A percentile compares a stretch with the other conserved stretches of the same genome.
Evolutionary conservation across 1,140 invertebrate genomes (phyloP).

Genomic region (Lepidotrigona ventralis): DNA sequence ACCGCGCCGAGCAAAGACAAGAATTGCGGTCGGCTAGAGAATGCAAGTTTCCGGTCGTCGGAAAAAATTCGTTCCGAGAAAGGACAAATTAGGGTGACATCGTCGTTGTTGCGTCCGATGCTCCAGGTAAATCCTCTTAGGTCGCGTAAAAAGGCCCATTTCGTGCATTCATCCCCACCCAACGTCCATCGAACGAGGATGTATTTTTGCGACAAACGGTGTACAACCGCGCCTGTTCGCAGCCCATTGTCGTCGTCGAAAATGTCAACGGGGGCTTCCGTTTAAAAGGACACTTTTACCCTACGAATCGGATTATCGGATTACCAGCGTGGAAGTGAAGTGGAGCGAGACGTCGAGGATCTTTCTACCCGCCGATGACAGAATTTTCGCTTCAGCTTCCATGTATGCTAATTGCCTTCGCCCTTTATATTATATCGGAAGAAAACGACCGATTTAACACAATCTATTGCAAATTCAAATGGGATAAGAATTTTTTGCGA

Average conservation of each 20-base stretch:
- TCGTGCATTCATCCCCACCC: slow-evolving; percentile 56
- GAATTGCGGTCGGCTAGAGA: slow-evolving; percentile 42
- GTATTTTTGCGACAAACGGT: slow-evolving; percentile 54
- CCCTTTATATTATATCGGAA: not conserved
- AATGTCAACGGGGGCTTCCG: slow-evolving; percentile 70
- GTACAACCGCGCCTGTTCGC: slow-evolving; percentile 66
- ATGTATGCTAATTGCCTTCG: not conserved
- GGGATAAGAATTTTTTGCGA: not conserved
- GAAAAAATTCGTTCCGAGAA: slow-evolving; percentile 38
- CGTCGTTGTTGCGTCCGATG: slow-evolving; percentile 65
- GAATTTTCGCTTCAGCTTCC: too few relatives aligned
- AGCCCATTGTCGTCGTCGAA: slow-evolving; percentile 74
- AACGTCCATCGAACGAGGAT: slow-evolving; percentile 45
- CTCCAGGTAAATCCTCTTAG: slow-evolving; percentile 75
- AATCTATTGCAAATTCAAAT: not conserved
- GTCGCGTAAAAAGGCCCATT: slow-evolving; percentile 69
- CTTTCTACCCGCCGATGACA: not conserved
- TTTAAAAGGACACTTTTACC: slow-evolving; percentile 68
- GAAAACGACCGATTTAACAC: too few relatives aligned
- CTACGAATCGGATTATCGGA: slow-evolving; percentile 77
- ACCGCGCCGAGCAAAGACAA: not conserved
- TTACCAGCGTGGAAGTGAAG: slow-evolving; percentile 69
- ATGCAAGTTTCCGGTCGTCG: not conserved
- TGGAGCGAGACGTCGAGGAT: slow-evolving; percentile 61
- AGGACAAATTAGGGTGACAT: slow-evolving; percentile 76